These are phyloP conservation scores for Diadophis punctatus DNA, from an alignment of 2,113 vertebrate species.

Conservation along the genomic window DNA sequence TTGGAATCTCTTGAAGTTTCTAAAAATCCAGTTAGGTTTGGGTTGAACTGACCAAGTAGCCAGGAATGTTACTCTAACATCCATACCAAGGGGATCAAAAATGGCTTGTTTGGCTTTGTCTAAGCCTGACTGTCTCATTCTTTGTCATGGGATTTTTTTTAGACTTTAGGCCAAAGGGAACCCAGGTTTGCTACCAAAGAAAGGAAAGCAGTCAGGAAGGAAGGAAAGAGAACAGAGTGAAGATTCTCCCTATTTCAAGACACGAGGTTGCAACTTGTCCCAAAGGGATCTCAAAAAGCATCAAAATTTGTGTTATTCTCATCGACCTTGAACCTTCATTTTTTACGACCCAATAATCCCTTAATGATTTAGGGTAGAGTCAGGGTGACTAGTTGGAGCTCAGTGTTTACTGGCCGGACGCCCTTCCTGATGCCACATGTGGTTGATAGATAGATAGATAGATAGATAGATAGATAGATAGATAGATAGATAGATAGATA, in stretches of 20 bases:
- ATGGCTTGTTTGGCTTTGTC: background rate
- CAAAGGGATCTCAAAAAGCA: background rate
- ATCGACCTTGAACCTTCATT: background rate
- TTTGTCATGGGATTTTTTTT: background rate
- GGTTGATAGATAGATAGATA: too few species aligned
- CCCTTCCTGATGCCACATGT: too few species aligned
- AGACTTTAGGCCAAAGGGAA: background rate
- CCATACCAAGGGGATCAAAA: background rate
- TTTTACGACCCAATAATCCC: background rate
- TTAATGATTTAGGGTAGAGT: background rate
- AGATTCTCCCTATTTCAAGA: background rate
- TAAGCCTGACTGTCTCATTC: background rate
- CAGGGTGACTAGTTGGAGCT: background rate
- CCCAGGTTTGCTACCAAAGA: background rate
- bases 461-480: too few species aligned
- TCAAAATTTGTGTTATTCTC: background rate
- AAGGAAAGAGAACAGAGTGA: background rate
- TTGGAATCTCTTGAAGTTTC: slow-evolving; percentile 2
- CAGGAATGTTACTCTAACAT: background rate
- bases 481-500: too few species aligned
- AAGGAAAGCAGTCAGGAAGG: background rate
- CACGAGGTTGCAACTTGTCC: background rate
- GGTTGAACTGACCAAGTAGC: background rate
- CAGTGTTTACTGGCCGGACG: background rate
- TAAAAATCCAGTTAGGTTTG: slow-evolving; percentile 26